A percentile compares a stretch with the other conserved stretches of the same genome.
These are phyloP conservation scores for Macroglossus sobrinus DNA, from an alignment of 2,113 vertebrate species.

Conservation along the genomic window DNA sequence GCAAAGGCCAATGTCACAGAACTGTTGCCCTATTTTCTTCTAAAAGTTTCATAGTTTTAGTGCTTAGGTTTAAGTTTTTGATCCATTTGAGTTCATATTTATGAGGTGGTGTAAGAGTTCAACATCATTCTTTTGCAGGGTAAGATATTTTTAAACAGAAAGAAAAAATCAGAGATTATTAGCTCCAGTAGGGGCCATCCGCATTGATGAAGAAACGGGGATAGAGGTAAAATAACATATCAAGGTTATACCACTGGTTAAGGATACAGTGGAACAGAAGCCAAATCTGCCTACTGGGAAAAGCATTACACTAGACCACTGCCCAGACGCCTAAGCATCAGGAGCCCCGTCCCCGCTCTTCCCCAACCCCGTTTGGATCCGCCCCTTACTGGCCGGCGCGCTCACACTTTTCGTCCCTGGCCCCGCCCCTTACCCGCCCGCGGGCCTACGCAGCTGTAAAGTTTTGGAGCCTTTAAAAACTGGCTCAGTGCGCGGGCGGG, in stretches of 20 bases:
- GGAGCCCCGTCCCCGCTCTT: too few species aligned
- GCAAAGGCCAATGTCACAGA: background rate
- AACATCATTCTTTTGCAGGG: background rate
- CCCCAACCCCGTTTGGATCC: accelerated
- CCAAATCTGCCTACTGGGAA: accelerated
- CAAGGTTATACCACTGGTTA: too few species aligned
- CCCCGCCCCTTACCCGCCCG: background rate
- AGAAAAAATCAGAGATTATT: background rate
- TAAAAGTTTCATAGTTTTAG: background rate
- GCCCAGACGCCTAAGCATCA: accelerated
- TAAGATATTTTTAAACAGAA: background rate
- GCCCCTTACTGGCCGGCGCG: accelerated
- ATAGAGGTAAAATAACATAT: background rate
- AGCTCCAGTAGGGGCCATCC: background rate
- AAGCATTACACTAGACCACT: accelerated
- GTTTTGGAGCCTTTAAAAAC: background rate
- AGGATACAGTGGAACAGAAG: background rate
- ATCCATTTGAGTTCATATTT: background rate
- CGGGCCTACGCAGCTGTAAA: accelerated
- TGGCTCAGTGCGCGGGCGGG: accelerated
- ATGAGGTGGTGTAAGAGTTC: background rate
- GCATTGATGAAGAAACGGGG: background rate
- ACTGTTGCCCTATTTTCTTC: background rate
- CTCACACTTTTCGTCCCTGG: accelerated
- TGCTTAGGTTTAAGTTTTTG: background rate